Evolutionary conservation across 2,888 invertebrate species (phyloP).

Genomic region (Phytoseiulus persimilis): DNA sequence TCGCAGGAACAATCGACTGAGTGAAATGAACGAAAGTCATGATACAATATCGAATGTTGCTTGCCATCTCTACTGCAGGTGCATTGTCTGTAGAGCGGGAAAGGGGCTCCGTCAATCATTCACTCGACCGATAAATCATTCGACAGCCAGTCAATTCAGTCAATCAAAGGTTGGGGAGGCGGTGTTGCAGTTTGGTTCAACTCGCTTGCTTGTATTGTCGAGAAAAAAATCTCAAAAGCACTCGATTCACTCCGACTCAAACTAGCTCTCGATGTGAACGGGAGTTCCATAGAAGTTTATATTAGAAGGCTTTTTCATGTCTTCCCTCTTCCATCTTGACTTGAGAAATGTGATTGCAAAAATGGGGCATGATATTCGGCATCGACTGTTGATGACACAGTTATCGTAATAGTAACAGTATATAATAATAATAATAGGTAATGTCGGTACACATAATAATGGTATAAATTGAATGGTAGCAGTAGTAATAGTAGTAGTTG

Average conservation of each 20-base stretch:
- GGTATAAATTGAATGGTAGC: conserved; percentile 16
- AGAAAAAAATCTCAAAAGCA: neutral
- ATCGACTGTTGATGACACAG: neutral
- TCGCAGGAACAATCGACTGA: neutral
- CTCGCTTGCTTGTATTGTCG: neutral
- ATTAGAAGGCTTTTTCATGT: neutral
- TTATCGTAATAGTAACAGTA: conserved; percentile 8
- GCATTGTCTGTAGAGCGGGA: neutral
- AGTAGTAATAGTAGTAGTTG: conserved; percentile 30
- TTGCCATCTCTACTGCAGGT: neutral
- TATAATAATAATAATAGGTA: neutral
- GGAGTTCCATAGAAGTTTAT: neutral
- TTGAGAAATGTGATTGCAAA: neutral
- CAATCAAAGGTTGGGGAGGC: neutral
- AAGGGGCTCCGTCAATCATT: neutral
- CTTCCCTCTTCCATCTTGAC: neutral
- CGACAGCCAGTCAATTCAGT: neutral
- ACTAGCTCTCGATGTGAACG: neutral
- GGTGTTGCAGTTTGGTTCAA: neutral
- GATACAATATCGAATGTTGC: neutral
- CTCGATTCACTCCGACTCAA: neutral
- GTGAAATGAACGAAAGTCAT: neutral
- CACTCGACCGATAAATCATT: no score
- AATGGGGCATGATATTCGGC: neutral
- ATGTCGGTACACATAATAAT: conserved; percentile 15